A percentile compares a stretch with the other conserved stretches of the same genome.
These are phyloP conservation scores for Carduelis carduelis DNA, from an alignment of 2,797 vertebrate genomes.

Conservation along the genomic window DNA sequence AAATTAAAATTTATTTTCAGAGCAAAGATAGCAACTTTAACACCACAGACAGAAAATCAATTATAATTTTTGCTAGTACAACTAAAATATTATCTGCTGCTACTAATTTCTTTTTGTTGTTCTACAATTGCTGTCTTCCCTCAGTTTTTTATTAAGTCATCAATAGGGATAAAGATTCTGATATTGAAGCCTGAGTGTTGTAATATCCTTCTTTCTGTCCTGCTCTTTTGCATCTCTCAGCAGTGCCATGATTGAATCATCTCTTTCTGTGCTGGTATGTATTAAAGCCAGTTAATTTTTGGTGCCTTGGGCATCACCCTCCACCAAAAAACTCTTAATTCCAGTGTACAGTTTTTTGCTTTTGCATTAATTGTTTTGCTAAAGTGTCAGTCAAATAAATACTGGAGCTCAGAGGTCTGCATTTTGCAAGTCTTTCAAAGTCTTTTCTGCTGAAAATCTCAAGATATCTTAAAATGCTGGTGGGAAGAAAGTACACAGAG, in stretches of 20 bases:
- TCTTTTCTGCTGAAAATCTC: neutral
- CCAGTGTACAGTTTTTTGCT: neutral
- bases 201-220: neutral
- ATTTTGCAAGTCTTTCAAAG: neutral
- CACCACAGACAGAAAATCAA: constrained; percentile 63
- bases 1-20: constrained; percentile 45
- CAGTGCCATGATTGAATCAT: neutral
- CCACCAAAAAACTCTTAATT: neutral
- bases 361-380: neutral
- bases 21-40: constrained; percentile 33
- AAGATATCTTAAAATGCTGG: neutral
- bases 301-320: neutral
- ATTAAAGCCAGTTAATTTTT: neutral
- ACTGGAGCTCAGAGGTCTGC: neutral
- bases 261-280: neutral
- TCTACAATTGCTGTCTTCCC: neutral
- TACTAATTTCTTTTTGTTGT: constrained; percentile 43
- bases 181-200: neutral
- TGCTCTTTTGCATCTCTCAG: neutral
- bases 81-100: constrained; percentile 52
- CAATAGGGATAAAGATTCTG: neutral
- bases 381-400: neutral
- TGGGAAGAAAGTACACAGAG: neutral
- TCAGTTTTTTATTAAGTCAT: constrained; percentile 11
- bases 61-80: constrained; percentile 36